Evolutionary conservation across 2,888 invertebrate species (phyloP).

Genomic region (Thereva nobilitata): DNA sequence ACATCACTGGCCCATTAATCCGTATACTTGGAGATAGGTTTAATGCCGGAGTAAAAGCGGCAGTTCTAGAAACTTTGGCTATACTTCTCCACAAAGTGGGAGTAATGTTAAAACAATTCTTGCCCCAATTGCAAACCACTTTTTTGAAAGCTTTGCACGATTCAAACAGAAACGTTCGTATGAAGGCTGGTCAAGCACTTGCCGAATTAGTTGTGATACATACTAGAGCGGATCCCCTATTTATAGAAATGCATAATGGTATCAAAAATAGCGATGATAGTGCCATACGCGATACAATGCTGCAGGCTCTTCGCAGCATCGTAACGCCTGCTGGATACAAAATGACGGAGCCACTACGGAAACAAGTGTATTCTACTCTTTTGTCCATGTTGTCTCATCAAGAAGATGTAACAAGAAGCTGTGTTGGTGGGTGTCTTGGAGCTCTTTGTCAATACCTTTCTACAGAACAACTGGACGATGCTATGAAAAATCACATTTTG

Average conservation of each 20-base stretch:
- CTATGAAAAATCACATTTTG: slow-evolving; percentile 76
- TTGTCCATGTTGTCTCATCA: slow-evolving; percentile 69
- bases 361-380: slow-evolving; percentile 72
- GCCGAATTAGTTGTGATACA: slow-evolving; percentile 89
- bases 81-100: slow-evolving; percentile 93
- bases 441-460: slow-evolving; percentile 78
- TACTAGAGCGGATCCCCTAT: slow-evolving; percentile 91
- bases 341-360: slow-evolving; percentile 80
- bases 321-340: slow-evolving; percentile 85
- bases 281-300: slow-evolving; percentile 84
- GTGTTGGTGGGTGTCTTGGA: slow-evolving; percentile 89
- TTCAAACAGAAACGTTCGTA: slow-evolving; percentile 80
- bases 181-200: slow-evolving; percentile 87
- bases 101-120: slow-evolving; percentile 92
- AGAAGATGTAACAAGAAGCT: slow-evolving; percentile 80
- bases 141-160: slow-evolving; percentile 95
- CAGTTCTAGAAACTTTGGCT: slow-evolving; percentile 92
- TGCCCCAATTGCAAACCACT: slow-evolving; percentile 97
- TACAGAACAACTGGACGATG: slow-evolving; percentile 72
- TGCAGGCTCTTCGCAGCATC: slow-evolving; percentile 86
- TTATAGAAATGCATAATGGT: slow-evolving; percentile 86
- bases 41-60: slow-evolving; percentile 91
- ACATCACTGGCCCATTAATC: slow-evolving; percentile 97
- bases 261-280: slow-evolving; percentile 84
- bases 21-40: slow-evolving; percentile 96